A percentile compares a stretch with the other conserved stretches of the same genome.
Conservation (phyloP, 2,888 invertebrate genomes). For the Tipula unca region DNA sequence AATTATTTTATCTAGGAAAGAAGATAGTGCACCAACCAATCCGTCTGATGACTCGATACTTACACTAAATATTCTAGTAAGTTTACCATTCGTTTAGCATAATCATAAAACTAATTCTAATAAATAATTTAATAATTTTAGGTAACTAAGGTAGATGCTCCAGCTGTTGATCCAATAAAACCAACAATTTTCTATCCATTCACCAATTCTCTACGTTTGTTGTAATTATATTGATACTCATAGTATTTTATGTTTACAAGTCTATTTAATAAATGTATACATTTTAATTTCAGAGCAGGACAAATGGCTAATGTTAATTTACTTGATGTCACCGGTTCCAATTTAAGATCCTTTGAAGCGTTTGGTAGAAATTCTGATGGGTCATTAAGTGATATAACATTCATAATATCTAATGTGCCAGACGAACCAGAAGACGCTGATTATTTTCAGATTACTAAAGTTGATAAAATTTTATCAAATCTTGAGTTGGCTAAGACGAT, state of each 20-base stretch:
- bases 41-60: constrained; percentile 31
- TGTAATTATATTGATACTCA: not conserved
- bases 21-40: constrained; percentile 28
- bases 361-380: not conserved
- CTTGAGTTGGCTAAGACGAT: not conserved
- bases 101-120: too few species aligned
- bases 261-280: not conserved
- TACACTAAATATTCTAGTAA: constrained; percentile 44
- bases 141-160: not conserved
- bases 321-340: not conserved
- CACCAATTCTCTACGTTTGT: not conserved
- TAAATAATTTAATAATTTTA: not conserved
- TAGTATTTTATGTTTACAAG: not conserved
- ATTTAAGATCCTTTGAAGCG: not conserved
- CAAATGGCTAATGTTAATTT: not conserved
- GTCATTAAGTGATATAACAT: not conserved
- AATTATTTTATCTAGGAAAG: constrained; percentile 46
- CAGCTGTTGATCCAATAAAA: not conserved
- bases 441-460: not conserved
- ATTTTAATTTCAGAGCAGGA: not conserved
- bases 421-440: not conserved
- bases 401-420: not conserved
- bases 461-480: not conserved
- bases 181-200: not conserved
- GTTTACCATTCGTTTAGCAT: too few species aligned